Evolutionary conservation across 2,797 vertebrate species (phyloP).

Genomic region (Lagodon rhomboides): DNA sequence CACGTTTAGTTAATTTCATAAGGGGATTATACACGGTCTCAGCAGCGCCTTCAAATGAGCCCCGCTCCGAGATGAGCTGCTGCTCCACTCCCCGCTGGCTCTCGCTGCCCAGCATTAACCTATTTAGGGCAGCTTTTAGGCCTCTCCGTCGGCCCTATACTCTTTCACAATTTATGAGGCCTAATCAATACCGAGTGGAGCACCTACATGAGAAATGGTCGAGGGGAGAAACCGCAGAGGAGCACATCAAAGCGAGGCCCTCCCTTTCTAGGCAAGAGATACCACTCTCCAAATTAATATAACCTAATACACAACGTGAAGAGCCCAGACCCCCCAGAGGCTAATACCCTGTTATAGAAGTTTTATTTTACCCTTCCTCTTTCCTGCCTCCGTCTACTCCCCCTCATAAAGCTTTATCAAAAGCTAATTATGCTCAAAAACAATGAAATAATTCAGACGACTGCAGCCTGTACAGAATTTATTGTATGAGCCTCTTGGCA

Average conservation of each 20-base stretch:
- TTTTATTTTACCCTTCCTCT: constrained; percentile 68
- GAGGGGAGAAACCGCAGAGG: constrained; percentile 46
- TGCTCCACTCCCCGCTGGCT: constrained; percentile 53
- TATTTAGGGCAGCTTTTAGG: constrained; percentile 78
- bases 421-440: constrained; percentile 79
- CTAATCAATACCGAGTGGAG: constrained; percentile 85
- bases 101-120: constrained; percentile 68
- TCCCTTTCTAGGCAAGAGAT: constrained; percentile 50
- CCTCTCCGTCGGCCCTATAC: constrained; percentile 65
- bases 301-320: constrained; percentile 62
- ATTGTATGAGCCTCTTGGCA: constrained; percentile 63
- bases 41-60: constrained; percentile 59
- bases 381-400: constrained; percentile 51
- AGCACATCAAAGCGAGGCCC: constrained; percentile 50
- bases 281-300: constrained; percentile 68
- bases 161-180: constrained; percentile 84
- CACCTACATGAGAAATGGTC: constrained; percentile 74
- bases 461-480: constrained; percentile 48
- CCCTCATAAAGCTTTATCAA: constrained; percentile 68
- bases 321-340: constrained; percentile 53
- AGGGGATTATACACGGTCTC: constrained; percentile 72
- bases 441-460: constrained; percentile 73
- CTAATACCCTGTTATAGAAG: constrained; percentile 60
- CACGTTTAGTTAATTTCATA: constrained; percentile 72
- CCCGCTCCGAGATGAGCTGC: constrained; percentile 55